phyloP scores from a whole-genome alignment of 2,888 invertebrate genomes.

The Tiliacea aurago region DNA sequence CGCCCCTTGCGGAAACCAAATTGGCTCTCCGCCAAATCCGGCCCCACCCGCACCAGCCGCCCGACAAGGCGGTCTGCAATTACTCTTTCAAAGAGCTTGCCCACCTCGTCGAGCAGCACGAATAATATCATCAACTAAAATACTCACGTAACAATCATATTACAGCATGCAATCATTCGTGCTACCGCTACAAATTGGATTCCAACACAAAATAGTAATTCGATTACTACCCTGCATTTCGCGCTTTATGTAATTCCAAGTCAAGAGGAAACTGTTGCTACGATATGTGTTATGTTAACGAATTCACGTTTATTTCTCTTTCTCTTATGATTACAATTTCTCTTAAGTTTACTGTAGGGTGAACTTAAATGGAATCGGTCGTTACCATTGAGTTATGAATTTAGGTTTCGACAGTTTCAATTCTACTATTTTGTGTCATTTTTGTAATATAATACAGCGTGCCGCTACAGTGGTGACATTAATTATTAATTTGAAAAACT shows the following conservation, averaged over 20 bases:
- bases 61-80: no score
- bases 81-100: no score
- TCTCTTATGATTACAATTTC: constrained; percentile 43
- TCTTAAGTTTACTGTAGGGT: constrained; percentile 20
- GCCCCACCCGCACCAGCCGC: no score
- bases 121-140: constrained; percentile 34
- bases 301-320: constrained; percentile 54
- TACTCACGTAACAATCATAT: constrained; percentile 46
- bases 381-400: neutral
- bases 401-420: neutral
- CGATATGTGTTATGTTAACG: constrained; percentile 68
- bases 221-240: constrained; percentile 60
- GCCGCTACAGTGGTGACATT: no score
- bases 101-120: no score
- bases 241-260: constrained; percentile 56
- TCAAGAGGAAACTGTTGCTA: constrained; percentile 64
- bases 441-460: no score
- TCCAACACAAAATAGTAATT: constrained; percentile 61
- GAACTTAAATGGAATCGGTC: constrained; percentile 27
- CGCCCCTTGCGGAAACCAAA: no score
- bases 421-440: no score
- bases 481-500: no score
- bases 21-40: no score
- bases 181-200: constrained; percentile 56
- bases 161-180: constrained; percentile 56